Conservation (phyloP, 2,113 vertebrate genomes). For the Athene cunicularia region DNA sequence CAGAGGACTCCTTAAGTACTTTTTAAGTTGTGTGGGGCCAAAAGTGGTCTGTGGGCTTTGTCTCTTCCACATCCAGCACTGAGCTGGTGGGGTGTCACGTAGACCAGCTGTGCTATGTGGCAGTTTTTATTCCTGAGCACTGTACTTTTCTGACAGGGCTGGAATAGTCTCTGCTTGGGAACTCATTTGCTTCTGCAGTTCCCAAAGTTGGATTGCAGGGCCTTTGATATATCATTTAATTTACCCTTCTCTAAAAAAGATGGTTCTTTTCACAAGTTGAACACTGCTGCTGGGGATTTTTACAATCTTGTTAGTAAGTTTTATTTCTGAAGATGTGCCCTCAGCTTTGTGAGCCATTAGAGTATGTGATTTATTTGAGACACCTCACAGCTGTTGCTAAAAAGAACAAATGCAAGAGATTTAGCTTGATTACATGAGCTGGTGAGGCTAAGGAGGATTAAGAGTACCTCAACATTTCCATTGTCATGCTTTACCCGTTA, state of each 20-base stretch:
- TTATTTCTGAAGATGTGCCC: slow-evolving; percentile 26
- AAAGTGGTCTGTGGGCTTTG: neutral
- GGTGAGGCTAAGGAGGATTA: neutral
- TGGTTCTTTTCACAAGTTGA: neutral
- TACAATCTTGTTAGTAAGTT: slow-evolving; percentile 24
- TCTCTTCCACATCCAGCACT: neutral
- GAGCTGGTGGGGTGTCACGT: neutral
- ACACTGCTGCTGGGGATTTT: neutral
- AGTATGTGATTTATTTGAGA: neutral
- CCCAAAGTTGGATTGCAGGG: neutral
- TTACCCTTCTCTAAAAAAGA: neutral
- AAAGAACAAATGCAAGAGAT: neutral
- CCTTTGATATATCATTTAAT: slow-evolving; percentile 9
- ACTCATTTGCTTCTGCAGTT: neutral
- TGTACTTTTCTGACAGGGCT: neutral
- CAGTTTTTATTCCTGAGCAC: neutral
- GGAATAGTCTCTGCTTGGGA: neutral
- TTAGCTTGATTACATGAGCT: neutral
- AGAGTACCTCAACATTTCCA: neutral
- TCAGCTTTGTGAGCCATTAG: neutral
- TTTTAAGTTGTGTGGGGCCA: neutral
- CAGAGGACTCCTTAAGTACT: neutral
- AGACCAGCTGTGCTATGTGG: neutral
- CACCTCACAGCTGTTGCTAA: neutral
- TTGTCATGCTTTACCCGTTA: neutral